phyloP scores from a whole-genome alignment of 2,113 vertebrate genomes.

The Equus przewalskii region DNA sequence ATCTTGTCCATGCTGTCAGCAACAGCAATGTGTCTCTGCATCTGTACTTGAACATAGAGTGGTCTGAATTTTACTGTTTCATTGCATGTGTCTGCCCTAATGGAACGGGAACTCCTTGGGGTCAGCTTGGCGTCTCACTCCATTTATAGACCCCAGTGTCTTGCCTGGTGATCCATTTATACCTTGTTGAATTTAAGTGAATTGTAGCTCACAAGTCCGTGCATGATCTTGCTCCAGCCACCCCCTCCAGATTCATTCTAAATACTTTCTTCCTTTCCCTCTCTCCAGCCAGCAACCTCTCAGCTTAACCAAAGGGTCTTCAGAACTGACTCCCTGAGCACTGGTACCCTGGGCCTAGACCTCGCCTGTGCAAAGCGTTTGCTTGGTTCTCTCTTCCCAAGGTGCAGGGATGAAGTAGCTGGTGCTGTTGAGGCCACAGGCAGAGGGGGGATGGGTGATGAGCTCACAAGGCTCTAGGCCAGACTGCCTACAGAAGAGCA shows the following conservation, averaged over 20 bases:
- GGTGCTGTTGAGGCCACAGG: neutral
- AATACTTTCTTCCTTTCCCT: neutral
- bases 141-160: neutral
- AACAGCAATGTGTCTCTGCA: neutral
- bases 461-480: neutral
- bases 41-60: rapidly evolving
- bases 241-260: neutral
- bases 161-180: neutral
- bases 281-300: neutral
- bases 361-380: too few relatives aligned
- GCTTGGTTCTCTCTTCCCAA: neutral
- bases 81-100: neutral
- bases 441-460: neutral
- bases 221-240: neutral
- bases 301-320: neutral
- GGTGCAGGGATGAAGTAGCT: neutral
- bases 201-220: neutral
- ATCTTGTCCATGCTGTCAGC: neutral
- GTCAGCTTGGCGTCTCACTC: neutral
- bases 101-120: neutral
- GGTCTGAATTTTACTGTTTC: neutral
- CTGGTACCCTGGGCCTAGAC: neutral
- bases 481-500: neutral
- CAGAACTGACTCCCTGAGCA: neutral
- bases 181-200: neutral